phyloP scores from a whole-genome alignment of 1,140 invertebrate species.

The Atta texana region DNA sequence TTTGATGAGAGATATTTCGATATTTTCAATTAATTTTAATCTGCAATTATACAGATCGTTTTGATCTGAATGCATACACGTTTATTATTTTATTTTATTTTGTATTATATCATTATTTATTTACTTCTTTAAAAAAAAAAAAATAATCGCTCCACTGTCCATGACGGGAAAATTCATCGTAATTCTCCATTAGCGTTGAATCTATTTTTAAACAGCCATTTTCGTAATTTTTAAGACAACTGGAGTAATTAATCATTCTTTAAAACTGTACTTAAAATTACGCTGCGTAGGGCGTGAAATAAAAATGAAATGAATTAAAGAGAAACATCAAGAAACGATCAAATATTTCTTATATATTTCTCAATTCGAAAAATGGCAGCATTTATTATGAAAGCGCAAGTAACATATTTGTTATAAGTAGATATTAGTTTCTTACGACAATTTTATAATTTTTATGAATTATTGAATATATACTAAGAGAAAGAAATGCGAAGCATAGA shows the following conservation, averaged over 20 bases:
- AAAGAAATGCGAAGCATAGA: too few relatives aligned
- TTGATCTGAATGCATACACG: neutral
- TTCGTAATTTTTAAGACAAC: conserved; percentile 40
- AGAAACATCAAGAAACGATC: neutral
- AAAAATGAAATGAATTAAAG: conserved; percentile 24
- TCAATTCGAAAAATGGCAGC: neutral
- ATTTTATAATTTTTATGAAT: neutral
- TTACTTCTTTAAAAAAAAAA: neutral
- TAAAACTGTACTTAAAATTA: conserved; percentile 45
- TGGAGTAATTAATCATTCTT: conserved; percentile 39
- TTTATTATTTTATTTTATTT: conserved; percentile 3
- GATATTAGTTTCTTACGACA: neutral
- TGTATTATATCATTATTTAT: neutral
- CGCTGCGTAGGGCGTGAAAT: neutral
- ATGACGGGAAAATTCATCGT: conserved; percentile 18
- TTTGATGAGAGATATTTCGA: neutral
- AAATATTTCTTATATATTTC: conserved; percentile 7
- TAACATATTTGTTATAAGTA: conserved; percentile 4
- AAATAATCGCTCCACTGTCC: neutral
- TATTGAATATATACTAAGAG: neutral
- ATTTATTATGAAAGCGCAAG: neutral
- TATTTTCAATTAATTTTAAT: conserved; percentile 18
- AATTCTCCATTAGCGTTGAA: conserved; percentile 55
- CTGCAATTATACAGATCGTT: conserved; percentile 15
- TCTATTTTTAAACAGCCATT: conserved; percentile 43